Base-by-base conservation (phyloP, 2,113 vertebrate genomes). In the Lophius piscatorius region DNA sequence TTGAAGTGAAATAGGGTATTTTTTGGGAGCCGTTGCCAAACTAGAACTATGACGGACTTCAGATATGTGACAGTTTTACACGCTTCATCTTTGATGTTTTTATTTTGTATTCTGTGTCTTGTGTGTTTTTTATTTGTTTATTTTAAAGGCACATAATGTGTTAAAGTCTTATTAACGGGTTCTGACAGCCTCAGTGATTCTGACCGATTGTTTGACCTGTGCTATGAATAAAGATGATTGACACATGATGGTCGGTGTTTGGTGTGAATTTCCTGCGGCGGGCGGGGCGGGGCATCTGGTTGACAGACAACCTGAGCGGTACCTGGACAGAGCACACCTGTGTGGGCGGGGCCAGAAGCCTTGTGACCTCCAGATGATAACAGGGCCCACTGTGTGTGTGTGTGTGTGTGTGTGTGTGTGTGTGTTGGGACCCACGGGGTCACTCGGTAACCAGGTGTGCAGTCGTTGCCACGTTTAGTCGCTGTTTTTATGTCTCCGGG, bases 311-410 rank as follows among this genome's bases (percentile, higher is more conserved):
- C 12, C 31, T 33, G 57, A 74, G 48, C 5, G 12, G 39, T 23
- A 59, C 63, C 55, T 16, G 72, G 73, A 24, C 47, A 1, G 24
- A 75, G 81, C 81, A 87, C 85, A 87, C 81, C 86, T 90, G 81
- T 78, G 82, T 65, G 82, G 82, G 83, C 23, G 80, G 52, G 51
- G 70, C 59, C 38, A 26, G 46, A n/a, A 58, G 71, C 77, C 79
- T 63, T 52, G 58, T 83, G 88, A 87, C 81, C 86, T 40, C 31
- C 63, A 41, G 48, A 59, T 90, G 88, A 86, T 85, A 78, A 86
- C 76, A 82, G 80, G 61, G 67, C 21, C 13, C 23, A 5, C 18
- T 31, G 1, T 16, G 38, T 9, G 16, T 22, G 14, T 38, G 10
- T 22, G 44, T 20, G 9, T 55, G 22, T 48, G 24, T 17, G 18